Evolutionary conservation across 2,113 vertebrate species (phyloP).

Genomic region (Neopipo cinnamomea): DNA sequence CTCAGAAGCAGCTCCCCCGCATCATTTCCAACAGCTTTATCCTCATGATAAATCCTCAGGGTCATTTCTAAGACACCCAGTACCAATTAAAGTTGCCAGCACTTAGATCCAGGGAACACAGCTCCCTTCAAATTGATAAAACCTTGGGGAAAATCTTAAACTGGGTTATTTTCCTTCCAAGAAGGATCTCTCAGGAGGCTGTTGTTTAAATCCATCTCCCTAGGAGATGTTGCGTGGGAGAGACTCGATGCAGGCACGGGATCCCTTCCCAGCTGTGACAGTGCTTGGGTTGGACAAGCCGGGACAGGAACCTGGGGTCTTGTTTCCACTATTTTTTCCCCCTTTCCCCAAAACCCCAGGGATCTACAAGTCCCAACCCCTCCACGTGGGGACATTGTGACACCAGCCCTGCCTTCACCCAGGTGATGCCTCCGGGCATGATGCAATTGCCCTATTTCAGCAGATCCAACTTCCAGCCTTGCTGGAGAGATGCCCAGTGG

Average conservation of each 20-base stretch:
- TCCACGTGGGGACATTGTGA: rapidly evolving
- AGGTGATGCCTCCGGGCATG: neutral
- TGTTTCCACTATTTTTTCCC: neutral
- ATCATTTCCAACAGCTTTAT: neutral
- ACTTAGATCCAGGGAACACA: neutral
- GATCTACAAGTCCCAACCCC: neutral
- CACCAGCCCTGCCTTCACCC: neutral
- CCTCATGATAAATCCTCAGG: neutral
- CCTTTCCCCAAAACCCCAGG: neutral
- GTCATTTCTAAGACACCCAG: neutral
- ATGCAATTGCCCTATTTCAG: neutral
- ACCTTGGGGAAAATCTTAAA: neutral
- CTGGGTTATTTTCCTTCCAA: neutral
- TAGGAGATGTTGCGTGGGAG: neutral
- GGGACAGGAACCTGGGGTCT: neutral
- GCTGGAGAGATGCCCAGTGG: neutral
- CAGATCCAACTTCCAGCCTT: neutral
- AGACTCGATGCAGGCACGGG: neutral
- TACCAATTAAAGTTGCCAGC: neutral
- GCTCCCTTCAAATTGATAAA: neutral
- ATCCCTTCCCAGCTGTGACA: neutral
- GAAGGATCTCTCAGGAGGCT: neutral
- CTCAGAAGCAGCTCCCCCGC: neutral
- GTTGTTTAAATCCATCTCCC: neutral
- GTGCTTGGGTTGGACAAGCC: neutral